A percentile compares a stretch with the other conserved stretches of the same genome.
Conservation (phyloP, 2,888 invertebrate genomes). For the Phlogophora meticulosa region DNA sequence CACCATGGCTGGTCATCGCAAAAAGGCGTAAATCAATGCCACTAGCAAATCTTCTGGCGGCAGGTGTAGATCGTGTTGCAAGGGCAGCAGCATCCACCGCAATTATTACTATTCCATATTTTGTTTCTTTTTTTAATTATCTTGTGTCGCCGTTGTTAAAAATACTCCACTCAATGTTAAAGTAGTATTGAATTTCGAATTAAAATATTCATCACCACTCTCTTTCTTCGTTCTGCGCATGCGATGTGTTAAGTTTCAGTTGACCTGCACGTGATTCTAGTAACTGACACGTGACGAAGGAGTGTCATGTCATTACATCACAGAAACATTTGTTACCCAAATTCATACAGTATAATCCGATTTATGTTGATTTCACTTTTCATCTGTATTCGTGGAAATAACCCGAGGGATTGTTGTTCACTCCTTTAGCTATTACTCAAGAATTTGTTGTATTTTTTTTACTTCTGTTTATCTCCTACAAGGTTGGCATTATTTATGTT, state of each 20-base stretch:
- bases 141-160: background rate
- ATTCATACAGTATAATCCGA: slow-evolving; percentile 52
- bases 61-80: no score
- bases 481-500: slow-evolving; percentile 15
- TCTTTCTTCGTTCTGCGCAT: background rate
- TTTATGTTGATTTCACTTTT: slow-evolving; percentile 70
- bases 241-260: slow-evolving; percentile 23
- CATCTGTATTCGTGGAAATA: slow-evolving; percentile 40
- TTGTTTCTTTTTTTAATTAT: background rate
- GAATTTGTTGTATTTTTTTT: slow-evolving; percentile 10
- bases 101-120: background rate
- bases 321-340: slow-evolving; percentile 67
- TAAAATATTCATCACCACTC: background rate
- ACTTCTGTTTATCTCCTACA: background rate
- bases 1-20: no score
- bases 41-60: no score
- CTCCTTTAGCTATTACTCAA: slow-evolving; percentile 3
- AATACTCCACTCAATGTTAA: slow-evolving; percentile 4
- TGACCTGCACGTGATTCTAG: slow-evolving; percentile 67
- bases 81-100: no score
- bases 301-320: slow-evolving; percentile 63
- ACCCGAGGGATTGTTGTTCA: slow-evolving; percentile 26
- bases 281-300: slow-evolving; percentile 61
- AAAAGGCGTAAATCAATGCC: no score
- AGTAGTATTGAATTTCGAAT: slow-evolving; percentile 5